Evolutionary conservation across 2,113 vertebrate genomes (phyloP).

Genomic region (Neolamprologus modestus): DNA sequence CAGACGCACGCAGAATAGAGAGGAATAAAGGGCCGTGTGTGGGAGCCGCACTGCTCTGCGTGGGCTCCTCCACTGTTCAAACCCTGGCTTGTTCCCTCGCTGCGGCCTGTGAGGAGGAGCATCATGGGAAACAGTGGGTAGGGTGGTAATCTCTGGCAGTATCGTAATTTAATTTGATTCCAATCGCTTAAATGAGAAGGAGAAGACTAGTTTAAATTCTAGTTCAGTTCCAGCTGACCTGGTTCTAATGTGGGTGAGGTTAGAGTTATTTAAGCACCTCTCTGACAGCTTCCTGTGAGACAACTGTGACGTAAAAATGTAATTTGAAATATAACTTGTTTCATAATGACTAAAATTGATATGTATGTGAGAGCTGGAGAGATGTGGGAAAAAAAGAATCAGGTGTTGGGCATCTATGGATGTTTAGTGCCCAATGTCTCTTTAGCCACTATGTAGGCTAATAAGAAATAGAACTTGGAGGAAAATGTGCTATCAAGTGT

Average conservation of each 20-base stretch:
- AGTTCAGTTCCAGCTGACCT: background rate
- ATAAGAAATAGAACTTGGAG: background rate
- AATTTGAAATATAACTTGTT: background rate
- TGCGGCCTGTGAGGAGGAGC: slow-evolving; percentile 6
- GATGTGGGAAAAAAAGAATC: background rate
- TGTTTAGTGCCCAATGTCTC: background rate
- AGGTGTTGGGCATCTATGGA: background rate
- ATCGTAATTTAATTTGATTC: background rate
- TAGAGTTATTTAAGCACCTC: background rate
- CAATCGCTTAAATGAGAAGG: background rate
- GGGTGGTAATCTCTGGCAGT: background rate
- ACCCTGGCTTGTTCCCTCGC: background rate
- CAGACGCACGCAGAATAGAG: background rate
- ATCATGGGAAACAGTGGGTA: background rate
- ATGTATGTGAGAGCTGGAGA: background rate
- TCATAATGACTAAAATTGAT: background rate
- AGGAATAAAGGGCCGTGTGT: slow-evolving; percentile 28
- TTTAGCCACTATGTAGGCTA: background rate
- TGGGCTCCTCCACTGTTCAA: slow-evolving; percentile 1
- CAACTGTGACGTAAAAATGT: background rate
- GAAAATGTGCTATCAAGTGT: background rate
- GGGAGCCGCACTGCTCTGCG: background rate
- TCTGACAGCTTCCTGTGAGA: background rate
- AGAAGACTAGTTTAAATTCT: background rate
- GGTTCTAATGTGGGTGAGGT: background rate